Percentiles rank a stretch among this genome's conserved stretches.
These are phyloP conservation scores for Orussus abietinus DNA, from an alignment of 1,140 invertebrate species.

Conservation along the genomic window DNA sequence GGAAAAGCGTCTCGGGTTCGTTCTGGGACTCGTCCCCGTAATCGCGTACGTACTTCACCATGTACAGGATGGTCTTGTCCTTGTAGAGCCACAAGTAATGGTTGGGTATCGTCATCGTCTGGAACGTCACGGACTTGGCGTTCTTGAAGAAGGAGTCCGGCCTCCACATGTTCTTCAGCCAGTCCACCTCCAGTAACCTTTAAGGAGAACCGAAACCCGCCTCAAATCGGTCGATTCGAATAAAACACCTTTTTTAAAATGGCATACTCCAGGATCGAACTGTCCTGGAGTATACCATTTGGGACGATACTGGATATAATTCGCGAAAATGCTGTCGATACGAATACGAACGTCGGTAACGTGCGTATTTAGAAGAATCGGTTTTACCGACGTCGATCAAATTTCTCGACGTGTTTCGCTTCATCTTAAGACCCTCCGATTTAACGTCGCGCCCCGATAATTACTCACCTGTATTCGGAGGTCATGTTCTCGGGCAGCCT, in stretches of 20 bases:
- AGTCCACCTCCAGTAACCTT: slow-evolving; percentile 79
- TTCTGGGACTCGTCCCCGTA: neutral
- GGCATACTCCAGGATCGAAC: too few relatives aligned
- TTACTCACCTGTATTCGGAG: slow-evolving; percentile 71
- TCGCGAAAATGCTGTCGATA: too few relatives aligned
- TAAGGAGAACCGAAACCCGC: neutral
- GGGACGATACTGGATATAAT: too few relatives aligned
- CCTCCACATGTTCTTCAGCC: slow-evolving; percentile 87
- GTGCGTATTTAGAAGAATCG: too few relatives aligned
- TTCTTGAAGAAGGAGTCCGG: slow-evolving; percentile 88
- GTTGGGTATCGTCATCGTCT: slow-evolving; percentile 91
- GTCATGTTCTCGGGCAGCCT: slow-evolving; percentile 88
- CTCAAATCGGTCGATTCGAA: neutral
- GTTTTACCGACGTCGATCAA: too few relatives aligned
- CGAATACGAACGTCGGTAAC: too few relatives aligned
- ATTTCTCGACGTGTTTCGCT: too few relatives aligned
- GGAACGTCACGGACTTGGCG: slow-evolving; percentile 87
- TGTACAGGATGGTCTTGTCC: slow-evolving; percentile 83
- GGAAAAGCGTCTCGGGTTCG: slow-evolving; percentile 2
- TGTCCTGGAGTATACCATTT: too few relatives aligned
- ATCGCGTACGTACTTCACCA: slow-evolving; percentile 68
- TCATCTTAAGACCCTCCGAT: too few relatives aligned
- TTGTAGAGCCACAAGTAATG: slow-evolving; percentile 87
- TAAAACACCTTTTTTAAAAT: too few relatives aligned
- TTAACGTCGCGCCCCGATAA: neutral